Base-by-base conservation (phyloP, 2,888 invertebrate genomes). In the Leucoptera coffeella region DNA sequence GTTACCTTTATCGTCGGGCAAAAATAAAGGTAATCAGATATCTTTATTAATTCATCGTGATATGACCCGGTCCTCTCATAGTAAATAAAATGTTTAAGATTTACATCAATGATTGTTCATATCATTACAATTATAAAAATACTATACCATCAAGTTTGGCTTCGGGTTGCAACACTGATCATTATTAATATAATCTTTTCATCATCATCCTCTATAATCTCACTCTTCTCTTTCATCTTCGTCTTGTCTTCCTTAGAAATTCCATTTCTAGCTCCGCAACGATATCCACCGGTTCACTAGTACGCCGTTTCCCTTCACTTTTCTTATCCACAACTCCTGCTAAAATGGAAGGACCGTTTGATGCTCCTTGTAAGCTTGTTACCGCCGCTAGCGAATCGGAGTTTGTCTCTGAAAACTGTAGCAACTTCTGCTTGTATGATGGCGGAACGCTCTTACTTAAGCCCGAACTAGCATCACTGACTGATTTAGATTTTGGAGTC, bases 371-470 rank as follows among this genome's bases (percentile, higher is more conserved):
- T 72, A 21, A 72, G 37, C 38, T 49, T 59, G 25, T 71, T 72
- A 0, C 69, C 58, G 2, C 64, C 62, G 35, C 69, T 71, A 1
- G 56, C 69, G 41, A 71, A 67, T 29, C 64, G 48, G 2, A 72
- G 42, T 38, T 71, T 71, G 26, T 71, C 71, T 34, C 53, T 2
- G 72, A 72, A 38, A 72, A 72, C 33, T 72, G 71, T 20, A 72
- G 33, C 29, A 72, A 34, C 37, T 73, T 73, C 33, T 73, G 71
- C 32, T 67, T 73, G 30, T 71, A 73, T 2, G 71, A 69, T 1
- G 71, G 71, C 3, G 72, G 72, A 1, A 72, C 72, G 42, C 72
- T 72, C 40, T 64, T 73, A 33, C 72, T 71, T 0, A 73, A 41
- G 1, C 61, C 65, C 1, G 59, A 51, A 39, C 60, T 62, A 1